phyloP scores from a whole-genome alignment of 2,888 invertebrate genomes.

The Troglohyphantes excavatus region DNA sequence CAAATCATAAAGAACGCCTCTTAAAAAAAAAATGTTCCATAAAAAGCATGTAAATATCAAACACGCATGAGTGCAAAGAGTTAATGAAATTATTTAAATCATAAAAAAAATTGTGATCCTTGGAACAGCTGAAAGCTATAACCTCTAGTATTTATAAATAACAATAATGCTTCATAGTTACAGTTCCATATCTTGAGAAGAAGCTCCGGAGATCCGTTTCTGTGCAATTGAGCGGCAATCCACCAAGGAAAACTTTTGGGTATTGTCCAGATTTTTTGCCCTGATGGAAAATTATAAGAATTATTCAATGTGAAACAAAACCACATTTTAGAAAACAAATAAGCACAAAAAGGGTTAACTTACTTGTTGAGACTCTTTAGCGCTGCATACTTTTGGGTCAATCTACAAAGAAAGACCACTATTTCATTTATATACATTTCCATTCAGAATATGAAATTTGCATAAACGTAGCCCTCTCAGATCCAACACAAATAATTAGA shows the following conservation, averaged over 20 bases:
- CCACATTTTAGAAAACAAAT: neutral
- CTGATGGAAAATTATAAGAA: slow-evolving; percentile 35
- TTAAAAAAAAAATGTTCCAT: no score
- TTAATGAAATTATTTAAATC: no score
- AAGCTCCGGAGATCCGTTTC: slow-evolving; percentile 96
- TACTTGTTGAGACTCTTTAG: slow-evolving; percentile 82
- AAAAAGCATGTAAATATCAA: no score
- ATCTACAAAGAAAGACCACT: slow-evolving; percentile 85
- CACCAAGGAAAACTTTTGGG: slow-evolving; percentile 92
- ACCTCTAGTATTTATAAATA: no score
- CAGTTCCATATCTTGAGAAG: slow-evolving; percentile 96
- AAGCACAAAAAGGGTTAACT: neutral
- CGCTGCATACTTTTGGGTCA: slow-evolving; percentile 98
- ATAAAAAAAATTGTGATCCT: no score
- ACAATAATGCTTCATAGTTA: slow-evolving; percentile 79
- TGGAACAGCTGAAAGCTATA: no score
- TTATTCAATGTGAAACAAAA: neutral
- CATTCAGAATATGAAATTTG: no score
- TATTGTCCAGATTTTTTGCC: slow-evolving; percentile 80
- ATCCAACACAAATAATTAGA: no score
- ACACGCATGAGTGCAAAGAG: no score
- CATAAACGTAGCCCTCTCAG: no score
- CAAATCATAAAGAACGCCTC: no score
- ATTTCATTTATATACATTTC: no score
- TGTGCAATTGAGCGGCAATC: slow-evolving; percentile 96